phyloP scores from a whole-genome alignment of 2,888 invertebrate species.

The Euplagia quadripunctaria region DNA sequence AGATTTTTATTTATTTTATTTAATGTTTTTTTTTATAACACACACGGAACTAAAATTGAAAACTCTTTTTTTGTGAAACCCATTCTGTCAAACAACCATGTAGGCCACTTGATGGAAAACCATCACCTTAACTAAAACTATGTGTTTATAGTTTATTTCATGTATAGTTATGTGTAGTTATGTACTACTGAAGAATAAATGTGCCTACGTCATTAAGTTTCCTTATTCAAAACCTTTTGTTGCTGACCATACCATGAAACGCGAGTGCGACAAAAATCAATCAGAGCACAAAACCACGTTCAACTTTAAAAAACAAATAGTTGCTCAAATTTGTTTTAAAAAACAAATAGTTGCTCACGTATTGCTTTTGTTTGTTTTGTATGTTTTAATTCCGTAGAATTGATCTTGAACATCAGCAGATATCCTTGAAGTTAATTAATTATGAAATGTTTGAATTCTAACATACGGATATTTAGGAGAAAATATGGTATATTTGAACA shows the following conservation, averaged over 20 bases:
- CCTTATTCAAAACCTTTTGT: not conserved
- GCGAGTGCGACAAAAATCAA: not conserved
- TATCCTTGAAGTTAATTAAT: constrained; percentile 38
- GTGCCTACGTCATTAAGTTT: not conserved
- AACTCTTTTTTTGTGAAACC: no score
- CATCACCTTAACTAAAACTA: no score
- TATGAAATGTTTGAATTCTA: constrained; percentile 29
- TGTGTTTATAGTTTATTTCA: no score
- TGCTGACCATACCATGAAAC: not conserved
- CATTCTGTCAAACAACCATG: no score
- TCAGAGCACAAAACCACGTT: constrained; percentile 4
- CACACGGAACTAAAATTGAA: not conserved
- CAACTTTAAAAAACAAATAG: constrained; percentile 36
- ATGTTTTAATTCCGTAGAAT: constrained; percentile 41
- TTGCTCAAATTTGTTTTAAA: constrained; percentile 37
- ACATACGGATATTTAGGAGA: not conserved
- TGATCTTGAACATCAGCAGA: constrained; percentile 35
- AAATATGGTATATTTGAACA: not conserved
- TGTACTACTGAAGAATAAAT: not conserved
- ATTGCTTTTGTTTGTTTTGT: constrained; percentile 30
- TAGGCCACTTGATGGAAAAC: no score
- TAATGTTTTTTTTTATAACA: no score
- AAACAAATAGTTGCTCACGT: constrained; percentile 33
- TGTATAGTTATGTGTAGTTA: no score
- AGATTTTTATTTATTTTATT: no score